These are phyloP conservation scores for Ectobius pallidus DNA, from an alignment of 2,888 invertebrate genomes.

Conservation along the genomic window DNA sequence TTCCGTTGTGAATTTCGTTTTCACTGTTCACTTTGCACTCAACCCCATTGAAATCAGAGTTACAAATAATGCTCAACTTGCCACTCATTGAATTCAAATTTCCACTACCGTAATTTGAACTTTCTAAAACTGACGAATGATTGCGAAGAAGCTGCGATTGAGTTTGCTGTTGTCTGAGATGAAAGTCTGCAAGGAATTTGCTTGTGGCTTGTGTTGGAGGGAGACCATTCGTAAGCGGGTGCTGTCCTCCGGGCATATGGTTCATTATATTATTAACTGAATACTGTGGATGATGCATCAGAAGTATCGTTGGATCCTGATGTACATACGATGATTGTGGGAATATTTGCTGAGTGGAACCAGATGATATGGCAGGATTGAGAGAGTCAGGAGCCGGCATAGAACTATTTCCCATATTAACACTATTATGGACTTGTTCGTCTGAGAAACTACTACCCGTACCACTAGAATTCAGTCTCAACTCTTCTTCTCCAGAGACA, in stretches of 20 bases:
- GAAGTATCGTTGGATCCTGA: neutral
- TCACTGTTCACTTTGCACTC: constrained; percentile 5
- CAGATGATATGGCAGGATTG: neutral
- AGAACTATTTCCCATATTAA: neutral
- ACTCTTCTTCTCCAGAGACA: neutral
- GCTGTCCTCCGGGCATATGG: neutral
- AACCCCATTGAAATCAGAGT: neutral
- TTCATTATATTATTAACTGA: neutral
- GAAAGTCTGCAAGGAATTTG: constrained; percentile 40
- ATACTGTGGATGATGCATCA: neutral
- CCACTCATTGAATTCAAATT: neutral
- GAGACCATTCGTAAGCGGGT: constrained; percentile 35
- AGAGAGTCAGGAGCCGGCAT: neutral
- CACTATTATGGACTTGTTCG: no score
- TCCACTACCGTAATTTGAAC: neutral
- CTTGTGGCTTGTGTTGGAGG: constrained; percentile 33
- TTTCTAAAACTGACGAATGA: neutral
- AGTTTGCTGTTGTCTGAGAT: constrained; percentile 29
- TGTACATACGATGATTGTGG: constrained; percentile 11
- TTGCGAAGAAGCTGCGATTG: neutral
- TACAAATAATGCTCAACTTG: neutral
- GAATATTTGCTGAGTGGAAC: neutral
- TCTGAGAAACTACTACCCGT: no score
- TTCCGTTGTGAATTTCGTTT: constrained; percentile 1
- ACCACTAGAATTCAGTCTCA: constrained; percentile 1